Evolutionary conservation across 2,888 invertebrate species (phyloP).

Genomic region (Cryptophagus acutangulus): DNA sequence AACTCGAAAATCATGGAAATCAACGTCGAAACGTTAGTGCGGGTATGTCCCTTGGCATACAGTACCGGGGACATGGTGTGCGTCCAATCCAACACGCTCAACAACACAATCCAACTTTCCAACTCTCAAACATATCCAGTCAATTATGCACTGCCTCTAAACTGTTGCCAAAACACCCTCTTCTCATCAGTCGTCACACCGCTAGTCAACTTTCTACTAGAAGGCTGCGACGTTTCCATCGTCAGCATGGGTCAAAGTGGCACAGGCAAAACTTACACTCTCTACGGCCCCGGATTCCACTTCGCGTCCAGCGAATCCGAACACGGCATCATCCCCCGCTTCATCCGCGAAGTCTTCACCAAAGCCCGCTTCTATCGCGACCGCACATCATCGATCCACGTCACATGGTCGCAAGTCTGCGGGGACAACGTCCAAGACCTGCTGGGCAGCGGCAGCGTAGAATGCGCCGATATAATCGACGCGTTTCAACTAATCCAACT

Average conservation of each 20-base stretch:
- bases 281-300: conserved; percentile 64
- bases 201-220: conserved; percentile 61
- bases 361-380: conserved; percentile 61
- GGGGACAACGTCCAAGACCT: conserved; percentile 60
- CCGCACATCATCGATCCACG: conserved; percentile 60
- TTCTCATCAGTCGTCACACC: conserved; percentile 63
- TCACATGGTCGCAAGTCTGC: conserved; percentile 70
- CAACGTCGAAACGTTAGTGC: conserved; percentile 67
- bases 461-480: conserved; percentile 59
- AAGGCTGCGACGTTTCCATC: conserved; percentile 72
- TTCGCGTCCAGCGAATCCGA: conserved; percentile 61
- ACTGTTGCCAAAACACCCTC: conserved; percentile 60
- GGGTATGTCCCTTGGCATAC: conserved; percentile 57
- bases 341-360: conserved; percentile 66
- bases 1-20: conserved; percentile 58
- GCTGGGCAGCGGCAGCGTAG: conserved; percentile 53
- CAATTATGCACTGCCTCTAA: conserved; percentile 54
- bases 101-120: conserved; percentile 57
- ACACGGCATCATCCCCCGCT: conserved; percentile 67
- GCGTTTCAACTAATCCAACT: conserved; percentile 66
- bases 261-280: conserved; percentile 69
- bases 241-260: conserved; percentile 61
- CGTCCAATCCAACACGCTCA: conserved; percentile 56
- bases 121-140: conserved; percentile 58
- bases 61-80: conserved; percentile 53